Percentiles rank a stretch among this genome's conserved stretches.
phyloP scores from a whole-genome alignment of 2,888 invertebrate species.

The Phalangium opilio region DNA sequence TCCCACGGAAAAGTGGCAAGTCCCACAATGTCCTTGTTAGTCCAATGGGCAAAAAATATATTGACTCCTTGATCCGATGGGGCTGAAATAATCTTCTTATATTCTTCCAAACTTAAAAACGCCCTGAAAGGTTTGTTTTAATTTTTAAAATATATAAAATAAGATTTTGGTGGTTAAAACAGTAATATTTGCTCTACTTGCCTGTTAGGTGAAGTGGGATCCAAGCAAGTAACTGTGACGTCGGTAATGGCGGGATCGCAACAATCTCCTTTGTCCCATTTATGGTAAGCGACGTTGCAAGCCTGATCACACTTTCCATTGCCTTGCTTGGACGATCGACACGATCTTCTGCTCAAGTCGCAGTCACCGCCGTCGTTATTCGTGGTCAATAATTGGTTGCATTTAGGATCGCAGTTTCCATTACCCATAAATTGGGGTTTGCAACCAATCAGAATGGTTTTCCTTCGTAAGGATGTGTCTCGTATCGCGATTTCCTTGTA shows the following conservation, averaged over 20 bases:
- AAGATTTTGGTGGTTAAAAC: too few relatives aligned
- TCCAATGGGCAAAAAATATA: conserved; percentile 26
- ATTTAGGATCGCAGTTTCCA: conserved; percentile 25
- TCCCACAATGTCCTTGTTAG: conserved; percentile 24
- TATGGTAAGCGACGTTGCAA: conserved; percentile 25
- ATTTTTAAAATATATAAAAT: too few relatives aligned
- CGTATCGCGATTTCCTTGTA: conserved; percentile 14
- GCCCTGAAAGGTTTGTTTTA: conserved; percentile 12
- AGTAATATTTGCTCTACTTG: too few relatives aligned
- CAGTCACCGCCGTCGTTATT: conserved; percentile 29
- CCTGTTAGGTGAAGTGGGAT: conserved; percentile 25
- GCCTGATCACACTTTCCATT: conserved; percentile 26
- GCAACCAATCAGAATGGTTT: conserved; percentile 25
- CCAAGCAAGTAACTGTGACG: conserved; percentile 22
- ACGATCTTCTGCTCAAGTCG: conserved; percentile 21
- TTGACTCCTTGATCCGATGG: conserved; percentile 23
- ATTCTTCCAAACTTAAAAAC: conserved; percentile 26
- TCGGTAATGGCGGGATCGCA: conserved; percentile 18
- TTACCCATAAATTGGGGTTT: conserved; percentile 25
- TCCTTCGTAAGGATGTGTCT: conserved; percentile 22
- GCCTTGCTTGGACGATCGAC: conserved; percentile 19
- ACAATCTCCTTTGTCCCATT: conserved; percentile 28
- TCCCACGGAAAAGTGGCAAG: conserved; percentile 30
- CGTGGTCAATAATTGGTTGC: conserved; percentile 25
- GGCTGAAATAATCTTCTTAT: conserved; percentile 22